Base-by-base conservation (phyloP, 2,797 vertebrate species). In the Tangara arthus region DNA sequence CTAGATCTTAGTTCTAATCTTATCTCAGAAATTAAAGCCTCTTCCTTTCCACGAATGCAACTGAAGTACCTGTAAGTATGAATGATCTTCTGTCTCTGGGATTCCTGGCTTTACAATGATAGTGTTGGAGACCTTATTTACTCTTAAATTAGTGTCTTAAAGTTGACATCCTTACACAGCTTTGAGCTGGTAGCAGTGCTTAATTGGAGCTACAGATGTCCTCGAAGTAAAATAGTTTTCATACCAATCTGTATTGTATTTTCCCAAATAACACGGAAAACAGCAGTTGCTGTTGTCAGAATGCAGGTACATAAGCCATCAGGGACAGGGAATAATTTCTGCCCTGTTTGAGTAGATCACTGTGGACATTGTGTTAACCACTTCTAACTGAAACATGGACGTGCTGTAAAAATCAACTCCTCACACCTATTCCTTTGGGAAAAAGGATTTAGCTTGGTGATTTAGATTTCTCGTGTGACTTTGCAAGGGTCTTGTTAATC, bases 1-100 rank as follows among this genome's bases (percentile, higher is more conserved):
- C 98, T 99, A 81, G 99, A 99, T 95, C 98, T 99, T 70, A 99
- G 99, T 82, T 99, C 99, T 75, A 99, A 99, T 94, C 98, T 98
- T 6, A 98, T 99, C 95, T 98, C 98, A 10, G 99, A 99, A 98
- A 98, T 99, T 75, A 99, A 98, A 98, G 98, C 98, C 24, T 97
- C 98, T 94, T 99, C 98, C 34, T 99, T 99, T 95, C 99, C 99
- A 39, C 98, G 97, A 91, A 99, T 99, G 98, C 99, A 98, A 50
- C 97, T 99, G 82, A 99, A 99, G 97, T 99, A 99, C 95, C 96
- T 99, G 99, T 99, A 95, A 98, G 98, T 98, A 95, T 9, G 39
- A 59, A 26, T 39, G 88, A 57, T 26, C n/a, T 73, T 9, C 52
- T 76, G 14, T 7, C 8, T 44, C 66, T 55, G 47, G 55, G 17